Percentiles rank a stretch among this genome's conserved stretches.
Conservation (phyloP, 2,888 invertebrate genomes). For the Sminthurinus aureus region DNA sequence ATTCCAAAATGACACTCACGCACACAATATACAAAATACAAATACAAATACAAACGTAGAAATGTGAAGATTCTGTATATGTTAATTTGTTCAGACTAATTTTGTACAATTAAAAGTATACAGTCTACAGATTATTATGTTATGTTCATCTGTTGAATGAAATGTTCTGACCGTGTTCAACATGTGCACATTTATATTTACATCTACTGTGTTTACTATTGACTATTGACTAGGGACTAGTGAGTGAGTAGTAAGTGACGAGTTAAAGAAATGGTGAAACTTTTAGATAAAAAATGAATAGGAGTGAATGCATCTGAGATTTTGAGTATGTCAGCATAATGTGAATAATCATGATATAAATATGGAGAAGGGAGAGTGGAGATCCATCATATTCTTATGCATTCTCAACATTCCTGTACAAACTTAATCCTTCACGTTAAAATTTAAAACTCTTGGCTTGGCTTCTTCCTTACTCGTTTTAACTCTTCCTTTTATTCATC, state of each 20-base stretch:
- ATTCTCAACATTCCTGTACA: constrained; percentile 27
- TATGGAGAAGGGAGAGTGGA: not conserved
- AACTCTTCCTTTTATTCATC: not conserved
- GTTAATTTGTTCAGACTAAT: too few species aligned
- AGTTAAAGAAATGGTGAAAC: not conserved
- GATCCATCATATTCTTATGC: constrained; percentile 17
- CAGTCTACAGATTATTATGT: not conserved
- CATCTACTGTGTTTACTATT: too few species aligned
- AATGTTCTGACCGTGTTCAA: not conserved
- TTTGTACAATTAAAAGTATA: not conserved
- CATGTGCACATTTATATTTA: too few species aligned
- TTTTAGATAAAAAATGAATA: not conserved
- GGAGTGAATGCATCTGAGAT: not conserved
- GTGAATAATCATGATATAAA: too few species aligned
- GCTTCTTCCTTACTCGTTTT: not conserved
- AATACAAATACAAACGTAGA: too few species aligned
- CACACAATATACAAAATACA: not conserved
- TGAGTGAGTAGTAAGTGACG: not conserved
- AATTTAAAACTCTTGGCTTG: not conserved
- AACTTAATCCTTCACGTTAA: constrained; percentile 15
- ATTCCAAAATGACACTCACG: not conserved
- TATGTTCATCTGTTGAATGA: not conserved
- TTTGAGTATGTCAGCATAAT: not conserved
- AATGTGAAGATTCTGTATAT: too few species aligned
- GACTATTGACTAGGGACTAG: too few species aligned